Evolutionary conservation across 2,797 vertebrate genomes (phyloP).

Genomic region (Coracias cyanogaster): DNA sequence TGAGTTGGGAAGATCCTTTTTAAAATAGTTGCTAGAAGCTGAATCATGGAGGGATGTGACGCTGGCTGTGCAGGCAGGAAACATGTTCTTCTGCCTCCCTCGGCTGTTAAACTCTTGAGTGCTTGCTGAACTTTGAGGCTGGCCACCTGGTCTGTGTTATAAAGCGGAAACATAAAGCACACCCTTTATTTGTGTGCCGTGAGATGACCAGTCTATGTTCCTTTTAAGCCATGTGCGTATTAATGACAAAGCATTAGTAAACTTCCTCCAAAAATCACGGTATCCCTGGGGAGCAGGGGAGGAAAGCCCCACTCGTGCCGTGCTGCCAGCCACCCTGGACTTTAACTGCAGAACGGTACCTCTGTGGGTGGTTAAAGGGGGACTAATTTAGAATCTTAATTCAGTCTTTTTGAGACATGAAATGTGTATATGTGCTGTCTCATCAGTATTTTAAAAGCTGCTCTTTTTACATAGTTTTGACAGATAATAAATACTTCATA

Average conservation of each 20-base stretch:
- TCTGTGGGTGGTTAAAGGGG: neutral
- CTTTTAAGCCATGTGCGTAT: neutral
- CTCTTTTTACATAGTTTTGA: neutral
- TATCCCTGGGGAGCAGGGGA: neutral
- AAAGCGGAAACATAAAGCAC: neutral
- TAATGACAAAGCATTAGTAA: neutral
- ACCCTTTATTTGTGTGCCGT: neutral
- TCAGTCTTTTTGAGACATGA: neutral
- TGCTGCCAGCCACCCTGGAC: neutral
- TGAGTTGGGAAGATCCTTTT: neutral
- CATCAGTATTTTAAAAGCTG: neutral
- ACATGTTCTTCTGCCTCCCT: rapidly evolving
- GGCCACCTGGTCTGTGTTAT: neutral
- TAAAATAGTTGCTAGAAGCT: neutral
- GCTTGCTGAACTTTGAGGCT: neutral
- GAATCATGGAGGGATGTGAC: neutral
- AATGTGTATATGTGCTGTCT: neutral
- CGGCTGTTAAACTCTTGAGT: neutral
- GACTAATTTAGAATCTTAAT: neutral
- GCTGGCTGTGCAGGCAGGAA: neutral
- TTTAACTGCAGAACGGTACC: neutral
- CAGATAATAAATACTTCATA: constrained; percentile 19
- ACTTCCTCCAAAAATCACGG: neutral
- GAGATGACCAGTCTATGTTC: neutral
- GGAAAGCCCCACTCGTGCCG: neutral